Evolutionary conservation across 2,888 invertebrate genomes (phyloP).

Genomic region (Gari tellinella): DNA sequence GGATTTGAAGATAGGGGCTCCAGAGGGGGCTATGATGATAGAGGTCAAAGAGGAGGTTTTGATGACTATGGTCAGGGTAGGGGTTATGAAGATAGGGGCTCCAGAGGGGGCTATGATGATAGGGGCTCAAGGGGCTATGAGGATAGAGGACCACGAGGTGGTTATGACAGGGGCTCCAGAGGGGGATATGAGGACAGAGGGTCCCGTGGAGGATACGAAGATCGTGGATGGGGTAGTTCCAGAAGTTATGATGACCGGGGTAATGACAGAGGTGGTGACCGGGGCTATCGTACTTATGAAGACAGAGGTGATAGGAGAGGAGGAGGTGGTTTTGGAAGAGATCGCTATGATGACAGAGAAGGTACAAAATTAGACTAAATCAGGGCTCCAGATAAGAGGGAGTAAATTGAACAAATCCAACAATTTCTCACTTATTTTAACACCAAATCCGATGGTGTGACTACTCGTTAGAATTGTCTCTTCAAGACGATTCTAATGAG

Average conservation of each 20-base stretch:
- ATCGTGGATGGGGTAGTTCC: slow-evolving; percentile 21
- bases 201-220: slow-evolving; percentile 36
- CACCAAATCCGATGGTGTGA: no score
- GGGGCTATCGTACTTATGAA: slow-evolving; percentile 33
- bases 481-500: no score
- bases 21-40: slow-evolving; percentile 42
- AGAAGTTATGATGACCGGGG: slow-evolving; percentile 63
- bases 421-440: no score
- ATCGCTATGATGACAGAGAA: slow-evolving; percentile 74
- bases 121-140: slow-evolving; percentile 34
- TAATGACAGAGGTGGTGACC: slow-evolving; percentile 80
- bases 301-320: slow-evolving; percentile 40
- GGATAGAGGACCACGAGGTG: slow-evolving; percentile 21
- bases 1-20: slow-evolving; percentile 56
- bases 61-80: slow-evolving; percentile 50
- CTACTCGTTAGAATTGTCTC: no score
- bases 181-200: slow-evolving; percentile 55
- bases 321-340: slow-evolving; percentile 27
- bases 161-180: slow-evolving; percentile 49
- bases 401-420: no score
- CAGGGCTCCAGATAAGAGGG: neutral
- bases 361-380: slow-evolving; percentile 64
- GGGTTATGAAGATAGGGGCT: slow-evolving; percentile 53
- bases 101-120: slow-evolving; percentile 63
- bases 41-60: slow-evolving; percentile 29